Evolutionary conservation across 2,797 vertebrate species (phyloP), one percentile per base, ranked within the genome.

Genomic region (Spinus pinus): DNA sequence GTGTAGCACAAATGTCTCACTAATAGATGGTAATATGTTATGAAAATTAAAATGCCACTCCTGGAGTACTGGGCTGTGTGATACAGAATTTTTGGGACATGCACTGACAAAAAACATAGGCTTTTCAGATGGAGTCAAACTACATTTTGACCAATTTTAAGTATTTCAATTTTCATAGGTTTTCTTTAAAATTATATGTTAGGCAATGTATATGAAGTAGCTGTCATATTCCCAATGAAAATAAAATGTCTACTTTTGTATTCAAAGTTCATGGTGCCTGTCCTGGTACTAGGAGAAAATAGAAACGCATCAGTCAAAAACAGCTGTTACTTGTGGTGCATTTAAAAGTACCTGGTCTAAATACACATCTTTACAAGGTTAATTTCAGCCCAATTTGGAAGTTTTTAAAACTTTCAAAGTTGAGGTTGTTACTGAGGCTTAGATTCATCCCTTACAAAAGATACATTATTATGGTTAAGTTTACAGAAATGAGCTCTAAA

Each of bases 181-280:
- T 88, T 86, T 66, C 33, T 81, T 91, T 54, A 64, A 75, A 83
- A 86, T 51, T 62, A 19, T 51, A 31, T 79, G 41, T 57, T 69
- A 75, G 51, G 44, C 41, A 81, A 28, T 7, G 28, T 62, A 6
- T 57, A 44, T 70, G 37, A 86, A 91, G 37, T 53, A 93, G 56
- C 66, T 94, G 72, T 79, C 66, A 53, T 50, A 57, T 75, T 84
- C 42, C 74, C 60, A 25, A 64, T 3, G 30, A 37, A 82, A 92
- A 70, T 80, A 94, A 90, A 82, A 75, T 81, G 17, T 89, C 53
- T 91, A 19, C 6, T 82, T 96, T 97, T 95, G 37, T 71, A 96
- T 94, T 96, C 75, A 93, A 57, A 81, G 46, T 30, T 93, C 67
- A 69, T 3, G 5, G 13, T 56, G 44, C 66, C 44, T 91, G 61